Evolutionary conservation across 2,888 invertebrate species (phyloP).

Genomic region (Cantharis rufa): DNA sequence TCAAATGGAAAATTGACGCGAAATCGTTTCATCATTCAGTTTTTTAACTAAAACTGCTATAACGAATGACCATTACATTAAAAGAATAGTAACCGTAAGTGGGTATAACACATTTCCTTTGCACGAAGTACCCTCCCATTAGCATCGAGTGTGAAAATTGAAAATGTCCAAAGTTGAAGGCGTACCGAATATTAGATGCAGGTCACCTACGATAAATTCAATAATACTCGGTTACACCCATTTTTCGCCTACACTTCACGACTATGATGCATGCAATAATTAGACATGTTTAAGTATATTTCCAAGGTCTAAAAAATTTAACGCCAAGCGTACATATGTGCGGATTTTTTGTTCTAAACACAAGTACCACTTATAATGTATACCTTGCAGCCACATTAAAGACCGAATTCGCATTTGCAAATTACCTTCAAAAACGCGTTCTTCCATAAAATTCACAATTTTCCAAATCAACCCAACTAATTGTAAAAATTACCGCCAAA

Average conservation of each 20-base stretch:
- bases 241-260: constrained; percentile 13
- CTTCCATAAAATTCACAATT: background rate
- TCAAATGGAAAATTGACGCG: background rate
- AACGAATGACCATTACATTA: background rate
- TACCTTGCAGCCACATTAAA: background rate
- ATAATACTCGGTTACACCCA: constrained; percentile 19
- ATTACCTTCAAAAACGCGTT: background rate
- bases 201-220: constrained; percentile 19
- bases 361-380: background rate
- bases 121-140: background rate
- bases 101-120: background rate
- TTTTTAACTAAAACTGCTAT: background rate
- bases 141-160: background rate
- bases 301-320: constrained; percentile 14
- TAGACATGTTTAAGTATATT: constrained; percentile 15
- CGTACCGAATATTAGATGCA: constrained; percentile 5
- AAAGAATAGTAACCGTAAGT: background rate
- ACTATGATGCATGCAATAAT: constrained; percentile 18
- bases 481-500: background rate
- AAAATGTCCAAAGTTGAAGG: background rate
- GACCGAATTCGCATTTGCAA: background rate
- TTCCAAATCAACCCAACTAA: background rate
- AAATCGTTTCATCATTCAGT: background rate
- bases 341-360: background rate
- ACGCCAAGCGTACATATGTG: background rate